Conservation (phyloP, 2,113 vertebrate species). For the Coreoperca whiteheadi region DNA sequence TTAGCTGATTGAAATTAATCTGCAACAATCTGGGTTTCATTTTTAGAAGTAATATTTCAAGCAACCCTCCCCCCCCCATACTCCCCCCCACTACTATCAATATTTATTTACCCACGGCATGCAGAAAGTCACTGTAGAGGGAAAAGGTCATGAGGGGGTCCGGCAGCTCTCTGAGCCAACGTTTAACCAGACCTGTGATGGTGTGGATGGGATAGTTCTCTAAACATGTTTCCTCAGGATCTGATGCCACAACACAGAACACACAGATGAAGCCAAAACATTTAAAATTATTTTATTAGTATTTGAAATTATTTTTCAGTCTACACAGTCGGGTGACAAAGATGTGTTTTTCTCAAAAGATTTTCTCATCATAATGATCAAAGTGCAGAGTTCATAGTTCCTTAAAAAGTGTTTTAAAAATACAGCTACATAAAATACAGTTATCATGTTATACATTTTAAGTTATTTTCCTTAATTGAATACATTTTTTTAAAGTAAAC, state of each 20-base stretch:
- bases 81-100: no score
- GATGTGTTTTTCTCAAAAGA: no score
- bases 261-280: neutral
- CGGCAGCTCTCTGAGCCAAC: conserved; percentile 95
- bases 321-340: neutral
- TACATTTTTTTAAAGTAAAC: no score
- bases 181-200: conserved; percentile 93
- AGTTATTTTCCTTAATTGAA: neutral
- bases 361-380: neutral
- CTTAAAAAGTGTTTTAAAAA: neutral
- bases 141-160: conserved; percentile 96
- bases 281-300: neutral
- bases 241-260: conserved; percentile 73
- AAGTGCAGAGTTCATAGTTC: neutral
- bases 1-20: no score
- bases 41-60: no score
- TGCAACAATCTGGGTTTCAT: no score
- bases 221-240: conserved; percentile 84
- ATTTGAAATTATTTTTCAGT: neutral
- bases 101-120: conserved; percentile 85
- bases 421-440: neutral
- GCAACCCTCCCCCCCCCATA: no score
- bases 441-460: neutral
- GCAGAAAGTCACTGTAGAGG: conserved; percentile 93
- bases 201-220: conserved; percentile 96